These are phyloP conservation scores for Podocnemis expansa DNA, from an alignment of 2,113 vertebrate genomes.

Conservation along the genomic window DNA sequence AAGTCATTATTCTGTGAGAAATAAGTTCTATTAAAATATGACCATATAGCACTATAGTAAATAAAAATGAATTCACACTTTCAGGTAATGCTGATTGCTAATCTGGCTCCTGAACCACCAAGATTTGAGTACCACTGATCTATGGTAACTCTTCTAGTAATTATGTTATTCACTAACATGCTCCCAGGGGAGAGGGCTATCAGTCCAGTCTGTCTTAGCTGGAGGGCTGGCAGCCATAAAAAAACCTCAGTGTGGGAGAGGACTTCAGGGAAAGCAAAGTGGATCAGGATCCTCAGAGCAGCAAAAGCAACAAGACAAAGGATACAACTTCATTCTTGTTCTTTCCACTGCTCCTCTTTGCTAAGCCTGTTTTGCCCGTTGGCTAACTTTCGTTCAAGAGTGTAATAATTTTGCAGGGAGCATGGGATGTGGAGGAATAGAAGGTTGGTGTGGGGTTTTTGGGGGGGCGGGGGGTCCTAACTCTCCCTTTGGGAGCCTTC, in stretches of 20 bases:
- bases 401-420: background rate
- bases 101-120: background rate
- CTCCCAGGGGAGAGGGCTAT: background rate
- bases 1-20: too few relatives aligned
- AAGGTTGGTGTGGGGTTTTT: too few relatives aligned
- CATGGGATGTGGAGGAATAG: rapidly evolving
- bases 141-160: background rate
- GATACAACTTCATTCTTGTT: rapidly evolving
- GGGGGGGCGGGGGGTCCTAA: too few relatives aligned
- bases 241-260: background rate
- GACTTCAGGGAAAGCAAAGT: background rate
- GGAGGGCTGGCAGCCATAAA: background rate
- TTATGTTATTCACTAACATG: background rate
- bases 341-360: background rate
- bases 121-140: background rate
- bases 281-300: background rate
- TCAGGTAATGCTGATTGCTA: background rate
- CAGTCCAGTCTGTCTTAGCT: background rate
- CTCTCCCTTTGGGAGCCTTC: background rate
- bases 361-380: background rate
- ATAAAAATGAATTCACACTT: background rate
- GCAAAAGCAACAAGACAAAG: rapidly evolving
- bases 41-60: background rate
- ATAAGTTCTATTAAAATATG: too few relatives aligned
- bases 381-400: background rate